A percentile compares a stretch with the other conserved stretches of the same genome.
Evolutionary conservation across 2,888 invertebrate genomes (phyloP).

Genomic region (Drosophila merina): DNA sequence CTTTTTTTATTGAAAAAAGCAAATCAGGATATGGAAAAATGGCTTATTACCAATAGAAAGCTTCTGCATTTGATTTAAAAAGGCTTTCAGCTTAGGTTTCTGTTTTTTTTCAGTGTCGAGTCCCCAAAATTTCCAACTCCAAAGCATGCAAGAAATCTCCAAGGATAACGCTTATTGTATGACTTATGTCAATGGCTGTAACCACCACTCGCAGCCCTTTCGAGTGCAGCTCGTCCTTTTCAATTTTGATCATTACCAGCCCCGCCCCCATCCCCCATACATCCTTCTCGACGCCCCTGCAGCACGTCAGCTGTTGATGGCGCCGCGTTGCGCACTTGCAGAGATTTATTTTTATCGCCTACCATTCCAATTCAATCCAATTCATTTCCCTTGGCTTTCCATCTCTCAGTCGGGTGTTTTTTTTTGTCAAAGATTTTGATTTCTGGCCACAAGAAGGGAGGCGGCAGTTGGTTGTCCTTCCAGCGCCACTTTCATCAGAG

Average conservation of each 20-base stretch:
- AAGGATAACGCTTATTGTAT: constrained; percentile 77
- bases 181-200: constrained; percentile 60
- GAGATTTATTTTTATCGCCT: constrained; percentile 83
- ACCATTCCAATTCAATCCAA: constrained; percentile 80
- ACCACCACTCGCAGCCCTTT: constrained; percentile 7
- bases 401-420: constrained; percentile 4
- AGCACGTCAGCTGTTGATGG: constrained; percentile 70
- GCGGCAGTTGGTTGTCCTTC: constrained; percentile 37
- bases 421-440: constrained; percentile 20
- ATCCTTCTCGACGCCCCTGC: constrained; percentile 12
- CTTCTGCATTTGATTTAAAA: no score
- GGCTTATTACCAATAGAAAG: background rate
- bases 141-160: constrained; percentile 34
- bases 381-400: constrained; percentile 63
- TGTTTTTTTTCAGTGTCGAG: constrained; percentile 13
- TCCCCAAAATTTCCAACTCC: constrained; percentile 40
- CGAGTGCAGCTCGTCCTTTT: constrained; percentile 39
- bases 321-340: constrained; percentile 71
- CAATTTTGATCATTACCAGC: constrained; percentile 51
- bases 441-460: constrained; percentile 35
- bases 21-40: background rate
- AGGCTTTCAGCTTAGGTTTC: background rate
- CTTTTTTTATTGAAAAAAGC: no score
- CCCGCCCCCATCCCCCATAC: background rate
- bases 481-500: constrained; percentile 53